phyloP scores from a whole-genome alignment of 2,888 invertebrate genomes.

The Cephalotes varians region DNA sequence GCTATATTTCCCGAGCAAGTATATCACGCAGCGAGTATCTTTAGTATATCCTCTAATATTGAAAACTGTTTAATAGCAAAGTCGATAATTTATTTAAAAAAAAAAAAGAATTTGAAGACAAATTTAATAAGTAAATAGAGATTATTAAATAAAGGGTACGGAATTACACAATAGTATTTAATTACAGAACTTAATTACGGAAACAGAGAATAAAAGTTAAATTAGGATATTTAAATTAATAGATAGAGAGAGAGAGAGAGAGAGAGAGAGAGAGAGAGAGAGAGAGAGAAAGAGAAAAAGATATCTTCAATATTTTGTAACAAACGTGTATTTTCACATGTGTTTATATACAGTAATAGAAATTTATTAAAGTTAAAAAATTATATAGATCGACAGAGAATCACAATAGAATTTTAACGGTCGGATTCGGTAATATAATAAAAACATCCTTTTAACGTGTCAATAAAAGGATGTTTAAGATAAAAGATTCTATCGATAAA shows the following conservation, averaged over 20 bases:
- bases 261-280: not conserved
- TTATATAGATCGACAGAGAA: not conserved
- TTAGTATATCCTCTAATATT: not conserved
- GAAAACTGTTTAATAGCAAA: not conserved
- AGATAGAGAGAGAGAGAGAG: not conserved
- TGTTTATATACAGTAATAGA: not conserved
- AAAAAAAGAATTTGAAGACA: not conserved
- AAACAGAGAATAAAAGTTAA: not conserved
- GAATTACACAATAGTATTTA: not conserved
- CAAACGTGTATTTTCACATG: not conserved
- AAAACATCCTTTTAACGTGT: not conserved
- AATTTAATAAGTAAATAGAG: not conserved
- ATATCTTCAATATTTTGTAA: not conserved
- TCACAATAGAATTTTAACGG: not conserved
- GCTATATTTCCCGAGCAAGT: not conserved
- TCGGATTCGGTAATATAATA: not conserved
- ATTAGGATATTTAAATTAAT: not conserved
- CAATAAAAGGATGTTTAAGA: no score
- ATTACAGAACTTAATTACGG: not conserved
- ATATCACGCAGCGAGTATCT: not conserved
- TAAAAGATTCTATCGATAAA: conserved; percentile 2
- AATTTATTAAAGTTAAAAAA: not conserved
- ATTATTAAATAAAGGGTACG: not conserved
- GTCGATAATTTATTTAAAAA: not conserved
- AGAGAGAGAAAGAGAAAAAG: not conserved